phyloP scores from a whole-genome alignment of 2,888 invertebrate genomes.

The Drosophila anceps region DNA sequence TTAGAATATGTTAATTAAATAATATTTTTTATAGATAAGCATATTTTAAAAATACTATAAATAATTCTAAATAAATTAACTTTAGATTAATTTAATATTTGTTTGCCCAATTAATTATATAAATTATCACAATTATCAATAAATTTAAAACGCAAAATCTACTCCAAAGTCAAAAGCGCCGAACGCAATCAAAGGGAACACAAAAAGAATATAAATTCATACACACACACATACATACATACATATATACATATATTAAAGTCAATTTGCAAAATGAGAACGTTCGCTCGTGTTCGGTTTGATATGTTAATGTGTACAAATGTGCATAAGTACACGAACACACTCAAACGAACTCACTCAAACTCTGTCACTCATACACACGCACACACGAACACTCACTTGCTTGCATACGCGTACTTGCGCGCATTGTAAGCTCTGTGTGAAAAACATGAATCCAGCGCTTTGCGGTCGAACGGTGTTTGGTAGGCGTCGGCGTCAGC shows the following conservation, averaged over 20 bases:
- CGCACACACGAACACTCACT: background rate
- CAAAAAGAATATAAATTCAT: constrained; percentile 20
- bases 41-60: background rate
- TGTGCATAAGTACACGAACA: constrained; percentile 40
- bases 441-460: constrained; percentile 82
- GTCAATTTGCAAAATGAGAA: constrained; percentile 83
- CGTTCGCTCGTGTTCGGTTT: constrained; percentile 67
- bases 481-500: constrained; percentile 18
- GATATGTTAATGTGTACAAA: constrained; percentile 81
- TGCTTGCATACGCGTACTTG: constrained; percentile 17
- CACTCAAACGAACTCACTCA: constrained; percentile 13
- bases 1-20: constrained; percentile 8
- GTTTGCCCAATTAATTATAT: constrained; percentile 35
- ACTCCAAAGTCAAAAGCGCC: constrained; percentile 47
- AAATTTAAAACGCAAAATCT: constrained; percentile 61
- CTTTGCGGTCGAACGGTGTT: constrained; percentile 72
- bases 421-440: constrained; percentile 77
- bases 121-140: constrained; percentile 43
- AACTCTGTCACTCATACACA: constrained; percentile 9
- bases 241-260: constrained; percentile 57
- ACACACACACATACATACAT: background rate
- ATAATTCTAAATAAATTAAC: background rate
- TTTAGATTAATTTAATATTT: background rate
- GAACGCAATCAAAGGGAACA: constrained; percentile 42
- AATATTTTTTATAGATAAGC: too few relatives aligned